Evolutionary conservation across 2,888 invertebrate genomes (phyloP).

Genomic region (Dioctria rufipes): DNA sequence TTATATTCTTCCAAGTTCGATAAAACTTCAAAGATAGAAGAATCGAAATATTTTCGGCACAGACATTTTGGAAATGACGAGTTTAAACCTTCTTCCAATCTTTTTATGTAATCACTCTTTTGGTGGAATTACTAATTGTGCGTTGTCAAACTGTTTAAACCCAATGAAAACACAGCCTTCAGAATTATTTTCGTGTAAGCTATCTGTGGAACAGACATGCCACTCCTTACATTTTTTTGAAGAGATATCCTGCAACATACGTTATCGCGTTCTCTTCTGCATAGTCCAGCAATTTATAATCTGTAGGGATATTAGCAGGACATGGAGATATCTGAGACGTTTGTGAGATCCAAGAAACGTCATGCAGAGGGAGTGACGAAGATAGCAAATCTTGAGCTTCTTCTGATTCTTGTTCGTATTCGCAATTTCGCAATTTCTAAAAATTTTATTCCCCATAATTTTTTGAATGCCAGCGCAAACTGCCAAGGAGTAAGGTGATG

Average conservation of each 20-base stretch:
- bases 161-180: not conserved
- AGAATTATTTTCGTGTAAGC: not conserved
- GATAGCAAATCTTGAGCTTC: not conserved
- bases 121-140: not conserved
- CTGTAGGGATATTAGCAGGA: not conserved
- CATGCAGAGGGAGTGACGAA: not conserved
- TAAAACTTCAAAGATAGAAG: not conserved
- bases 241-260: not conserved
- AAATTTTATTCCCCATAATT: not conserved
- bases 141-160: not conserved
- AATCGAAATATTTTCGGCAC: not conserved
- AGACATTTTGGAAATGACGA: not conserved
- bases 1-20: not conserved
- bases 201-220: not conserved
- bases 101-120: not conserved
- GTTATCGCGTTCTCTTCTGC: not conserved
- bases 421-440: not conserved
- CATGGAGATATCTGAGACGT: not conserved
- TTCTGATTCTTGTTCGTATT: not conserved
- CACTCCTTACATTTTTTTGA: not conserved
- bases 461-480: not conserved
- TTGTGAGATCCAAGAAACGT: not conserved
- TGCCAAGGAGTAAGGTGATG: not conserved
- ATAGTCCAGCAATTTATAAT: not conserved
- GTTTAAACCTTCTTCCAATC: not conserved